phyloP scores from a whole-genome alignment of 2,888 invertebrate species.

The Microctonus brassicae region DNA sequence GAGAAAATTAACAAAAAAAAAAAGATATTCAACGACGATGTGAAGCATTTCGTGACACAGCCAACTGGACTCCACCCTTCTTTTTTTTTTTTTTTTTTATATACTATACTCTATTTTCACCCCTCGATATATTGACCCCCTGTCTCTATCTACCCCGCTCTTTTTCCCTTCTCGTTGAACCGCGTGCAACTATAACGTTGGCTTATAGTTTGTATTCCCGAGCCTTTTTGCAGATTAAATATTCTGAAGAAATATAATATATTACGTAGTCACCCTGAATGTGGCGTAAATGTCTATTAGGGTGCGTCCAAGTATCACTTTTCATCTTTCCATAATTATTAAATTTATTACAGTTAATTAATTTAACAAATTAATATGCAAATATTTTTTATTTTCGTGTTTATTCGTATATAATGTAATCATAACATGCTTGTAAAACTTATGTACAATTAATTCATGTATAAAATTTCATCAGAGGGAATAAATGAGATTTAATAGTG shows the following conservation, averaged over 20 bases:
- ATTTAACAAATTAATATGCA: not conserved
- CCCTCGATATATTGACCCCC: constrained; percentile 14
- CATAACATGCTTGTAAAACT: no score
- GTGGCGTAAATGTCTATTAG: not conserved
- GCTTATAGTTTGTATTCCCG: constrained; percentile 44
- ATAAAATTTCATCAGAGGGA: no score
- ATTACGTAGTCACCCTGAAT: not conserved
- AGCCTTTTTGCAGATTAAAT: constrained; percentile 52
- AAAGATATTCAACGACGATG: constrained; percentile 19
- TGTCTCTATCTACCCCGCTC: not conserved
- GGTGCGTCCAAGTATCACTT: constrained; percentile 4
- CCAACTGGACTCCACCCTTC: constrained; percentile 29
- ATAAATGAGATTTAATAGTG: no score
- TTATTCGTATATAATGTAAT: no score
- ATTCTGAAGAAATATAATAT: constrained; percentile 22
- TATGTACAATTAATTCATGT: no score
- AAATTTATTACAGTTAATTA: not conserved
- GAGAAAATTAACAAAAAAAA: not conserved
- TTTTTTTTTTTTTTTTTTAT: no score
- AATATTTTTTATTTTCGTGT: constrained; percentile 4
- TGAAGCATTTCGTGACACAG: constrained; percentile 28
- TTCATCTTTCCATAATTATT: not conserved
- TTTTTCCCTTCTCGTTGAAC: constrained; percentile 27
- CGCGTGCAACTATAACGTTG: constrained; percentile 45
- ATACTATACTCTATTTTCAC: constrained; percentile 13